Evolutionary conservation across 2,113 vertebrate species (phyloP), one percentile per base, ranked within the genome.

Genomic region (Cryptotis parvus): DNA sequence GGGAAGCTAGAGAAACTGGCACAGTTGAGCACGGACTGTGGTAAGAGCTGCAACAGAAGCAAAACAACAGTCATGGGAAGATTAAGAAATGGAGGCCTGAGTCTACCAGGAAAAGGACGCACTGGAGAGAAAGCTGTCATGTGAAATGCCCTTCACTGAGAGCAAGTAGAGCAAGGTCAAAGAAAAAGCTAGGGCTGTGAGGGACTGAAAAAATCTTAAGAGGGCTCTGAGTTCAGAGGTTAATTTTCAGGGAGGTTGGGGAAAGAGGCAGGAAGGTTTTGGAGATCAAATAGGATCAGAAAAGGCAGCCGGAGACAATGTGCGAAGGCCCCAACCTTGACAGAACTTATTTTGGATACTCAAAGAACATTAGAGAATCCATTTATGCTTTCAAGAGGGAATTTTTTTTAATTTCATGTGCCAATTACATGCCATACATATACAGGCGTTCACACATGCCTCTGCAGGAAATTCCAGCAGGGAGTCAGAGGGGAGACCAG

Each of bases 41-140:
- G 58, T 90, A 94, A 94, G 66, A 93, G 83, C 66, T 93, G n/a
- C 49, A 94, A 85, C 26, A 91, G 75, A 86, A 92, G 58, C 65
- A 87, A 81, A 93, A 87, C 70, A 84, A 58, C 74, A 27, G 33
- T 41, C 69, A 87, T 0, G 24, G 43, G 68, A 10, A 83, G 4
- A 76, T 84, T 14, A 45, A 35, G 18, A 27, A 85, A 85, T 43
- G 37, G 81, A 86, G 24, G 49, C 74, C 1, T 90, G 49, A 61
- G 79, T 39, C 45, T 20, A 43, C 73, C 24, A 87, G 77, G 39
- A 8, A 35, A 14, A 77, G 22, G 7, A 52, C 3, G 35, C 52
- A 26, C 6, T 66, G 29, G 37, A 27, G 68, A 14, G 41, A 55
- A 80, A 65, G 31, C 73, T 79, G 8, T 15, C 5, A 77, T 20